Conservation (phyloP, 2,888 invertebrate genomes). For the Tetropium fuscum region DNA sequence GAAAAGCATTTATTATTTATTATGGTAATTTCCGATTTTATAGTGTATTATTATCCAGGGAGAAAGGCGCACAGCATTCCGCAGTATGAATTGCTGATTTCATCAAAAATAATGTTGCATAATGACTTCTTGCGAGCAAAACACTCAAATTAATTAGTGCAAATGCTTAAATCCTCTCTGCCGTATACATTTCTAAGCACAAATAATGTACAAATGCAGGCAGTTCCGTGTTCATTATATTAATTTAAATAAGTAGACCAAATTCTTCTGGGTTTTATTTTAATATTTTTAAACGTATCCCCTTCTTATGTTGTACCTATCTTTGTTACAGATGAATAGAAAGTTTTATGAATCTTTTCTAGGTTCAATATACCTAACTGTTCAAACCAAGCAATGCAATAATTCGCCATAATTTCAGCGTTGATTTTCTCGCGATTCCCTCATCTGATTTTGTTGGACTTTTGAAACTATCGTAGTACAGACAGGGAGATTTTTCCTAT, state of each 20-base stretch:
- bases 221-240: not conserved
- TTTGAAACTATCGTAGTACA: too few relatives aligned
- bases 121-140: slow-evolving; percentile 24
- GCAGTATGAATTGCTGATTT: slow-evolving; percentile 28
- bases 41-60: slow-evolving; percentile 27
- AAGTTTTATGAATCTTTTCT: too few relatives aligned
- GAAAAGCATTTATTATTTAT: slow-evolving; percentile 28
- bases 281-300: not conserved
- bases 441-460: too few relatives aligned
- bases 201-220: not conserved
- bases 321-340: too few relatives aligned
- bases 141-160: slow-evolving; percentile 17
- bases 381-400: too few relatives aligned
- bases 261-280: not conserved
- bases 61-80: slow-evolving; percentile 33
- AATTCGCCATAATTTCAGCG: too few relatives aligned
- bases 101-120: slow-evolving; percentile 28
- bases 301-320: too few relatives aligned
- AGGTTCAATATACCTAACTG: too few relatives aligned
- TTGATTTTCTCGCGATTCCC: too few relatives aligned
- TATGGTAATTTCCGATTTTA: slow-evolving; percentile 33
- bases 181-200: not conserved
- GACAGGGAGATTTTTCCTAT: too few relatives aligned
- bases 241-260: not conserved
- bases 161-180: not conserved